Percentiles rank a stretch among this genome's conserved stretches.
These are phyloP conservation scores for Ethmia dodecea DNA, from an alignment of 2,888 invertebrate genomes.

Conservation along the genomic window DNA sequence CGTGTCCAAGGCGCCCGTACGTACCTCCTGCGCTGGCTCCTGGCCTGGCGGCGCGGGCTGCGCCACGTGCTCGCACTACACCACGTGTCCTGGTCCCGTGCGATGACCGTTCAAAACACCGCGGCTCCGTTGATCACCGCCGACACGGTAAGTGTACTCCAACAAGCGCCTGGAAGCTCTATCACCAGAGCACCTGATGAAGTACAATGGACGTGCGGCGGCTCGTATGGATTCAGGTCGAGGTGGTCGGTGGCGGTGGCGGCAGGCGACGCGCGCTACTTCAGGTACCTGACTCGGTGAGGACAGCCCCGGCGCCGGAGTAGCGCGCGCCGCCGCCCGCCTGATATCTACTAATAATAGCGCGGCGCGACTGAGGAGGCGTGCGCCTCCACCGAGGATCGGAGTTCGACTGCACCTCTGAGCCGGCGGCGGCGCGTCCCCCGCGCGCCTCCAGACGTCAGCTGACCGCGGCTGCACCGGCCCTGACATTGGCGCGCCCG, in stretches of 20 bases:
- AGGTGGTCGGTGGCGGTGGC: conserved; percentile 19
- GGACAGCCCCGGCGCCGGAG: conserved; percentile 92
- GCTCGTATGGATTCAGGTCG: conserved; percentile 37
- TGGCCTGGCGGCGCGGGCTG: conserved; percentile 21
- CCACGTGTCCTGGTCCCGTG: conserved; percentile 19
- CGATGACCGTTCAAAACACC: conserved; percentile 5
- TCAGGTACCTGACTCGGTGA: conserved; percentile 97
- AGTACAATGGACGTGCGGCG: conserved; percentile 99
- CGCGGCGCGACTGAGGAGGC: conserved; percentile 43
- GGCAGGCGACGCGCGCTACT: conserved; percentile 93
- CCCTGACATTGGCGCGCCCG: conserved; percentile 76
- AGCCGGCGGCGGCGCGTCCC: conserved; percentile 44
- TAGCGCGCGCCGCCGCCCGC: conserved; percentile 84
- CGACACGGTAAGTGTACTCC: conserved; percentile 98
- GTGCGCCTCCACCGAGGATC: conserved; percentile 50
- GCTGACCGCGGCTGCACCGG: conserved; percentile 76
- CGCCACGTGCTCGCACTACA: conserved; percentile 34
- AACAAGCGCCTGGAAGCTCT: conserved; percentile 96
- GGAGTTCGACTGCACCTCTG: conserved; percentile 65
- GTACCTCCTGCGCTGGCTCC: conserved; percentile 23
- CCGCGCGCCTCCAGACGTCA: conserved; percentile 76
- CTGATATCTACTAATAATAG: conserved; percentile 44
- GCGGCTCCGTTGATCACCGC: conserved; percentile 59
- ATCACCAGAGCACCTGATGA: conserved; percentile 99
- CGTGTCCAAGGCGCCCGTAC: conserved; percentile 36